Base-by-base conservation (phyloP, 1,140 invertebrate species). In the Drosophila oshimai region DNA sequence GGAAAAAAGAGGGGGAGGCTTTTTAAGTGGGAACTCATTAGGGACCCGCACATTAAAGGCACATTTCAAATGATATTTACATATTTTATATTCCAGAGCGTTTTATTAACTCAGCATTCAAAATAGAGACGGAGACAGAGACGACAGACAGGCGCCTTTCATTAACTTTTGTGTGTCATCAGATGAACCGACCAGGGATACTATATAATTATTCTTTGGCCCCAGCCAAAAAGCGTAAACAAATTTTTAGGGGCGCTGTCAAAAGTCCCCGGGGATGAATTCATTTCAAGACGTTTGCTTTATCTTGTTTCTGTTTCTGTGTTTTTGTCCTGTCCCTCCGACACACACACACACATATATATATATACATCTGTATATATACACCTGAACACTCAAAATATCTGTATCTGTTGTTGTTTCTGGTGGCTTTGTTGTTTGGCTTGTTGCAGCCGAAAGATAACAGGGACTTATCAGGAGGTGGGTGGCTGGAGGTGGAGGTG, bases 211-310 rank as follows among this genome's bases (percentile, higher is more conserved):
- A 58, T 62, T 62, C 54, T 62, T 45, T 29, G 4, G 33, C 44
- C 50, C 39, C 12, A 17, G 20, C 22, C 18, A 50, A 37, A 61
- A 34, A 41, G 15, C 28, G 50, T 47, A 70, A 50, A 71, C 67
- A 54, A 73, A 54, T 53, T 51, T 58, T 49, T 71, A n/a, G n/a
- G n/a, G 51, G 42, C 53, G 34, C 67, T 71, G 65, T 70, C 65
- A 37, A 60, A 57, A 34, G 50, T 74, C 71, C 70, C 71, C 31
- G 22, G 71, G 70, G 70, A 74, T 72, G 50, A 74, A 74, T 73
- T 74, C 71, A 74, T 74, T 67, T 74, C 44, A 58, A 70, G 67
- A 47, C 68, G 46, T 39, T 61, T 49, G 33, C 67, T 45, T 71
- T 71, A 58, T 50, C 61, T 26, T 60, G 9, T 29, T 36, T 45